Evolutionary conservation across 2,797 vertebrate genomes (phyloP).

Genomic region (Malurus leucopterus): DNA sequence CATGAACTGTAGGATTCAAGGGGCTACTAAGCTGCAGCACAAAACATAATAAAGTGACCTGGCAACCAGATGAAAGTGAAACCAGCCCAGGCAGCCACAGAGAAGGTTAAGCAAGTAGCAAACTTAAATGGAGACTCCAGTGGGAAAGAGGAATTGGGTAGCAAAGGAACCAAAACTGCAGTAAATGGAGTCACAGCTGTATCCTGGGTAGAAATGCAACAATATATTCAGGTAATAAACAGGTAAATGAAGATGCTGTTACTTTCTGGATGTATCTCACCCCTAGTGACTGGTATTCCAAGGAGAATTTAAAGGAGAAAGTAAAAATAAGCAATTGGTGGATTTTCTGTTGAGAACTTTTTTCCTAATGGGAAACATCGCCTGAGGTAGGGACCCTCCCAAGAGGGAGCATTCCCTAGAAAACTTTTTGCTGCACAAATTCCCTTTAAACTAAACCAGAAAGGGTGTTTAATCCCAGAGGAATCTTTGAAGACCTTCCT

Average conservation of each 20-base stretch:
- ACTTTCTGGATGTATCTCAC: background rate
- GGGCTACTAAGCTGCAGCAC: conserved; percentile 37
- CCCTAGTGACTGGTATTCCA: background rate
- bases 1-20: conserved; percentile 47
- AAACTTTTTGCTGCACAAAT: background rate
- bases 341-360: background rate
- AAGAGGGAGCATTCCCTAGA: background rate
- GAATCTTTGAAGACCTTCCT: background rate
- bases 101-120: conserved; percentile 60
- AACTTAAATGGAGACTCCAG: conserved; percentile 36
- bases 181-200: background rate
- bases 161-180: background rate
- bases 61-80: conserved; percentile 37
- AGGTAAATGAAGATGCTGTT: background rate
- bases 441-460: background rate
- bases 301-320: background rate
- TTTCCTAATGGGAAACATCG: rapidly evolving
- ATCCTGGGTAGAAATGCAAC: background rate
- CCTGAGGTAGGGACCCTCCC: background rate
- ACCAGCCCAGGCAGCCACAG: conserved; percentile 12
- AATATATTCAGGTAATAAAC: background rate
- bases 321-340: background rate
- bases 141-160: background rate
- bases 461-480: background rate
- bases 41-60: conserved; percentile 40